phyloP scores from a whole-genome alignment of 1,140 invertebrate genomes.

The Eriosoma lanigerum region DNA sequence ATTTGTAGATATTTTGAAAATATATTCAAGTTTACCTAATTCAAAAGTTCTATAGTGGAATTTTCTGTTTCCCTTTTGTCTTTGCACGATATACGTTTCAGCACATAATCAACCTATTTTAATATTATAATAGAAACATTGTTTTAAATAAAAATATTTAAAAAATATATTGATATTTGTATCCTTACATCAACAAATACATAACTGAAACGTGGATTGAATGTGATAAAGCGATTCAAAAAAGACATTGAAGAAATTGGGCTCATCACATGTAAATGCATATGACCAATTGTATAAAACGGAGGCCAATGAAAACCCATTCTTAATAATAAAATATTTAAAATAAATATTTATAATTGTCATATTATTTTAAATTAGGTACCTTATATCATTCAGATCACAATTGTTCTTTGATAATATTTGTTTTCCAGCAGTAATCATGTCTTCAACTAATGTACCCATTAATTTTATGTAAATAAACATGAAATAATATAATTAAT shows the following conservation, averaged over 20 bases:
- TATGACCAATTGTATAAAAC: slow-evolving; percentile 78
- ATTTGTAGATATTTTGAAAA: background rate
- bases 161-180: background rate
- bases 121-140: background rate
- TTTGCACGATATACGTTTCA: background rate
- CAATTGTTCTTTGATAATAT: slow-evolving; percentile 18
- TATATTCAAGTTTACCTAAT: background rate
- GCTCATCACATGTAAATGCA: slow-evolving; percentile 86
- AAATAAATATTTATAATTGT: slow-evolving; percentile 19
- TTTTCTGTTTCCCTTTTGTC: background rate
- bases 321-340: slow-evolving; percentile 57
- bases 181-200: slow-evolving; percentile 33
- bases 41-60: too few relatives aligned
- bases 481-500: background rate
- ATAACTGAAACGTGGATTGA: slow-evolving; percentile 8
- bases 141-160: background rate
- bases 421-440: slow-evolving; percentile 31
- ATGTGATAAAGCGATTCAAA: slow-evolving; percentile 4
- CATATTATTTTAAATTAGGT: slow-evolving; percentile 1
- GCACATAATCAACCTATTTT: slow-evolving; percentile 30
- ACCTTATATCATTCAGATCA: slow-evolving; percentile 31
- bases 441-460: slow-evolving; percentile 22
- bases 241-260: slow-evolving; percentile 74
- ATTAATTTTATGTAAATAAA: slow-evolving; percentile 12
- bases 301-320: slow-evolving; percentile 92